phyloP scores from a whole-genome alignment of 2,888 invertebrate species.

The Ophion ventricosus region DNA sequence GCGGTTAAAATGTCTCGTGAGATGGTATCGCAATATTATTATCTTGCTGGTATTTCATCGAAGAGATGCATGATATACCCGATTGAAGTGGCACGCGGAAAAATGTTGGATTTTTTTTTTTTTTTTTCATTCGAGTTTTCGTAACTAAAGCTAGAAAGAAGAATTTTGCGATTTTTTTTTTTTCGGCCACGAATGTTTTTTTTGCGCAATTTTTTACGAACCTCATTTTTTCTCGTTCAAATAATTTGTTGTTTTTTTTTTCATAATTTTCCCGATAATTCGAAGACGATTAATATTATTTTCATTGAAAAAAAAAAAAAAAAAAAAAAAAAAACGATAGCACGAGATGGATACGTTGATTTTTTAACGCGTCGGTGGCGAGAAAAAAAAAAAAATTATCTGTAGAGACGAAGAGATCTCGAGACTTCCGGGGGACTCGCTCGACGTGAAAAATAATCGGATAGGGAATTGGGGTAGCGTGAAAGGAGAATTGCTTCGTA shows the following conservation, averaged over 20 bases:
- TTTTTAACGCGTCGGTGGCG: constrained; percentile 26
- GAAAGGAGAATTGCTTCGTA: constrained; percentile 42
- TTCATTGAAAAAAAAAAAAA: neutral
- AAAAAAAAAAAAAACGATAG: neutral
- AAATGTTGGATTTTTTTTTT: neutral
- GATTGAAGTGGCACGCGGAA: neutral
- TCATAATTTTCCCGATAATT: neutral
- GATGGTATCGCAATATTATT: constrained; percentile 32
- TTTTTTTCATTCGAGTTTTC: neutral
- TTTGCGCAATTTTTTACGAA: neutral
- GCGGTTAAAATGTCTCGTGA: constrained; percentile 42
- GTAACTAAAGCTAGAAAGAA: neutral
- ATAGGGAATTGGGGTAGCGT: constrained; percentile 8
- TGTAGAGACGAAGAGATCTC: constrained; percentile 28
- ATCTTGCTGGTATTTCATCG: neutral
- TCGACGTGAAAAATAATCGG: constrained; percentile 28
- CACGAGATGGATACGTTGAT: neutral
- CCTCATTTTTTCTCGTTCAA: neutral
- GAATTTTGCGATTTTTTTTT: neutral
- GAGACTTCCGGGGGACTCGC: constrained; percentile 31
- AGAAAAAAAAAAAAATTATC: constrained; percentile 37
- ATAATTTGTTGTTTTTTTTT: neutral
- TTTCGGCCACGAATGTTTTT: neutral
- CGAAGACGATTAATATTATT: neutral
- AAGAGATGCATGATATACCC: neutral